phyloP scores from a whole-genome alignment of 2,888 invertebrate genomes.

The Lithophane semibrunnea region DNA sequence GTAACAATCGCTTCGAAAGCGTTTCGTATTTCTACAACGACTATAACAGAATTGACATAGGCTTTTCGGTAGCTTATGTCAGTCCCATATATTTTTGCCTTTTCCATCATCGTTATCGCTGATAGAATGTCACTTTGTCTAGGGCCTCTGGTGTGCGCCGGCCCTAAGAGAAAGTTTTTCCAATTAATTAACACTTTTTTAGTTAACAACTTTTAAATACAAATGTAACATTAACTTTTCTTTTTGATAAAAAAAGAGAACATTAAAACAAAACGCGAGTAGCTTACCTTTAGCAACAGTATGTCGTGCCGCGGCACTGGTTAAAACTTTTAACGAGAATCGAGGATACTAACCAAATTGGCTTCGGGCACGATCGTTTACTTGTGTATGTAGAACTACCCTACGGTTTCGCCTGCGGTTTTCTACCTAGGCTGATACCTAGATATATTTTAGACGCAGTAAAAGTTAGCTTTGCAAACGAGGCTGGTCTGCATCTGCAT shows the following conservation, averaged over 20 bases:
- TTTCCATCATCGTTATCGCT: no score
- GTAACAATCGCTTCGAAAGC: no score
- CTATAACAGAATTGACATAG: no score
- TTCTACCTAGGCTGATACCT: slow-evolving; percentile 46
- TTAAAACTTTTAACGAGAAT: slow-evolving; percentile 67
- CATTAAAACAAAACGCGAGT: slow-evolving; percentile 10
- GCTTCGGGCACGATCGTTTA: slow-evolving; percentile 56
- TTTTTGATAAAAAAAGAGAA: slow-evolving; percentile 5
- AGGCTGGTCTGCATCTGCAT: slow-evolving; percentile 2
- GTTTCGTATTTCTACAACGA: no score
- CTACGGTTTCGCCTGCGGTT: slow-evolving; percentile 32
- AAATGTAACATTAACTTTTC: slow-evolving; percentile 5
- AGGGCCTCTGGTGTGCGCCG: no score
- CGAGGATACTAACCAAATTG: slow-evolving; percentile 59
- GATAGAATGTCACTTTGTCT: no score
- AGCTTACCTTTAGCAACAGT: slow-evolving; percentile 12
- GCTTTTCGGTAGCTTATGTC: no score
- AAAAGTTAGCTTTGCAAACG: slow-evolving; percentile 42
- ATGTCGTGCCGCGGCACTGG: slow-evolving; percentile 38
- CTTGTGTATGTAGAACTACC: slow-evolving; percentile 37
- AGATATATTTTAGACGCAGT: slow-evolving; percentile 35
- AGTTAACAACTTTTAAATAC: background rate
- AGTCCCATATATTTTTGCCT: no score
- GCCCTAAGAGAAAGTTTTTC: background rate
- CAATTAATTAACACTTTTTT: background rate